Conservation (phyloP, 2,888 invertebrate species). For the Cerastoderma edule region DNA sequence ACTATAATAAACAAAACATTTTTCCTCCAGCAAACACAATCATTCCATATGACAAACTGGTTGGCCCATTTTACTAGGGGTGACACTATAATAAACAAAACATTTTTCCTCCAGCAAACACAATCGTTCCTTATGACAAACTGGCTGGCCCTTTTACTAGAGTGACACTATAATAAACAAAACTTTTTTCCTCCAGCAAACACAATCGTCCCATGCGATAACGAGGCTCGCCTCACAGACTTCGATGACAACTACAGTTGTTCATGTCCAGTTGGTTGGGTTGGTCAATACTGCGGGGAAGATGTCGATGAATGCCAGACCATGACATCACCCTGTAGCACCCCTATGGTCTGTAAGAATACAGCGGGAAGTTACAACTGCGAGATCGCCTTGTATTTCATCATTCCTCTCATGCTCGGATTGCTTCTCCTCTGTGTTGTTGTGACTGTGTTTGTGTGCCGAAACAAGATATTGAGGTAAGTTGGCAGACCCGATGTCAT, state of each 20-base stretch:
- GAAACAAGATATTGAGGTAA: too few relatives aligned
- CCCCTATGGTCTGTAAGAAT: background rate
- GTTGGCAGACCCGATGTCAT: too few relatives aligned
- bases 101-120: background rate
- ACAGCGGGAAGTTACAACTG: background rate
- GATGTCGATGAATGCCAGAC: constrained; percentile 14
- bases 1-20: too few relatives aligned
- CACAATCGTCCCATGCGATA: background rate
- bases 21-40: too few relatives aligned
- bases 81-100: background rate
- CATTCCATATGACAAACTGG: too few relatives aligned
- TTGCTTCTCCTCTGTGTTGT: too few relatives aligned
- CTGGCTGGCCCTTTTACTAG: background rate
- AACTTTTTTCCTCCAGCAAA: background rate
- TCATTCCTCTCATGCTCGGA: too few relatives aligned
- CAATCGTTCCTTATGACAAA: background rate
- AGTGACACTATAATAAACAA: background rate
- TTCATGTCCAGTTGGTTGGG: constrained; percentile 3
- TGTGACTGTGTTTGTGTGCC: too few relatives aligned
- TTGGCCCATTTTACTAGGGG: background rate
- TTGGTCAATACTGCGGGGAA: background rate
- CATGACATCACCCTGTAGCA: background rate
- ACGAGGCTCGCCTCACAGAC: background rate
- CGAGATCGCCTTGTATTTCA: background rate
- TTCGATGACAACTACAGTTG: constrained; percentile 17